phyloP scores from a whole-genome alignment of 1,140 invertebrate genomes.

The Aphaenogaster ashmeadi region DNA sequence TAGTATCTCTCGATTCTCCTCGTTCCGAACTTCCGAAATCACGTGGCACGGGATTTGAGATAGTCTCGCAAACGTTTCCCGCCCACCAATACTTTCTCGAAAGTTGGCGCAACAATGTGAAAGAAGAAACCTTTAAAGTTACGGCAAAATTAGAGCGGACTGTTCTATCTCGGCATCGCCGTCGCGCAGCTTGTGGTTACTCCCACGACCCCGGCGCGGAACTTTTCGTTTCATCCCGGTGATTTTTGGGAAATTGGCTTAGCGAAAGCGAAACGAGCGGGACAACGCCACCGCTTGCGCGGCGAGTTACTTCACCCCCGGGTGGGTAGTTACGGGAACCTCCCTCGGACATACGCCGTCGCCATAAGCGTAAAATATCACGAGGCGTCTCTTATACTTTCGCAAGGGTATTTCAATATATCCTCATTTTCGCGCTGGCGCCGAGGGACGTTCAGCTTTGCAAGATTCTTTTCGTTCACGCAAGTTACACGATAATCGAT shows the following conservation, averaged over 20 bases:
- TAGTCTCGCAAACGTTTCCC: conserved; percentile 17
- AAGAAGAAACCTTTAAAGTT: conserved; percentile 72
- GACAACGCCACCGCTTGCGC: conserved; percentile 44
- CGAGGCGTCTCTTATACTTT: conserved; percentile 51
- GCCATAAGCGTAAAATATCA: conserved; percentile 60
- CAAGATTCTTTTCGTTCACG: conserved; percentile 16
- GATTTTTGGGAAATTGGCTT: conserved; percentile 73
- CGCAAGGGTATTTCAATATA: conserved; percentile 43
- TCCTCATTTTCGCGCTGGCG: conserved; percentile 35
- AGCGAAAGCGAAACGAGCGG: conserved; percentile 67
- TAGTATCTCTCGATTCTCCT: conserved; percentile 13
- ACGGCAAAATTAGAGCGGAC: conserved; percentile 68
- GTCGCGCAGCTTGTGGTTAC: conserved; percentile 58
- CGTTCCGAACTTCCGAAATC: not conserved
- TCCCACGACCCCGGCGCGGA: conserved; percentile 49
- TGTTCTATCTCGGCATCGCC: conserved; percentile 15
- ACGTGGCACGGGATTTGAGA: conserved; percentile 1
- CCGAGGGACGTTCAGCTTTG: not conserved
- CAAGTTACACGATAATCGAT: conserved; percentile 14
- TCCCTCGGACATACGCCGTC: conserved; percentile 44
- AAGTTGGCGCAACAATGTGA: conserved; percentile 68
- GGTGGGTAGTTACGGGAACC: conserved; percentile 48
- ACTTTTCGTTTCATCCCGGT: conserved; percentile 65
- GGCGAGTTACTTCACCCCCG: conserved; percentile 7
- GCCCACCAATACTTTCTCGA: conserved; percentile 51